Evolutionary conservation across 2,888 invertebrate genomes (phyloP).

Genomic region (Ectemnius continuus): DNA sequence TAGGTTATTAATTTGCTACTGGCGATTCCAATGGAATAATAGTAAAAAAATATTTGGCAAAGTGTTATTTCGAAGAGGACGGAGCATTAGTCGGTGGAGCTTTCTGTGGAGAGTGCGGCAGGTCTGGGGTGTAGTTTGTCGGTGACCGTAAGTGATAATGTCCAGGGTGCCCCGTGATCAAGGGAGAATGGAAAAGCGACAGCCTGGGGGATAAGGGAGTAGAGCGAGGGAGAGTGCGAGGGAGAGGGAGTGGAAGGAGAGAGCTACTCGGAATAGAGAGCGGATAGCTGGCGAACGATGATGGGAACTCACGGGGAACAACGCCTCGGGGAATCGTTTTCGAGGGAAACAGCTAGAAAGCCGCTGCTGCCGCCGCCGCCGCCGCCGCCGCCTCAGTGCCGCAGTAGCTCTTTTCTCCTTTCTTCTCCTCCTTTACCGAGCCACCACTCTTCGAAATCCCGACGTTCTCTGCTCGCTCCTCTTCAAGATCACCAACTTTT

Average conservation of each 20-base stretch:
- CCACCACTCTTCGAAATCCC: not conserved
- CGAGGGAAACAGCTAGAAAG: conserved; percentile 48
- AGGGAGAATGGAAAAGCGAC: conserved; percentile 20
- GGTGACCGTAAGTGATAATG: conserved; percentile 46
- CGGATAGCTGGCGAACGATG: conserved; percentile 58
- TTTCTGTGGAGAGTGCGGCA: too few species aligned
- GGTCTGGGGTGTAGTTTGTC: too few species aligned
- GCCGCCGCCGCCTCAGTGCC: conserved; percentile 3
- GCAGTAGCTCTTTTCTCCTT: not conserved
- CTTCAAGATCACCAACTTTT: not conserved
- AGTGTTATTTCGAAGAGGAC: too few species aligned
- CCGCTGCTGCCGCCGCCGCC: conserved; percentile 17
- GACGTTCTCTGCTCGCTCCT: not conserved
- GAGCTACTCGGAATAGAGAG: conserved; percentile 19
- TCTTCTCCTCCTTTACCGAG: conserved; percentile 3
- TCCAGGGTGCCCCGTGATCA: conserved; percentile 20
- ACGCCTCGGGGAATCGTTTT: conserved; percentile 68
- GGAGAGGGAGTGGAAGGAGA: not conserved
- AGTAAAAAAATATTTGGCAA: too few species aligned
- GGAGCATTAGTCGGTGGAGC: too few species aligned
- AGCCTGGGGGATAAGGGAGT: conserved; percentile 8
- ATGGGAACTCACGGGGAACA: conserved; percentile 67
- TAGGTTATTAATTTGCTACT: too few species aligned
- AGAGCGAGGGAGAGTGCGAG: not conserved
- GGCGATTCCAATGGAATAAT: too few species aligned